phyloP scores from a whole-genome alignment of 1,140 invertebrate genomes.

The Drosophila malerkotliana region DNA sequence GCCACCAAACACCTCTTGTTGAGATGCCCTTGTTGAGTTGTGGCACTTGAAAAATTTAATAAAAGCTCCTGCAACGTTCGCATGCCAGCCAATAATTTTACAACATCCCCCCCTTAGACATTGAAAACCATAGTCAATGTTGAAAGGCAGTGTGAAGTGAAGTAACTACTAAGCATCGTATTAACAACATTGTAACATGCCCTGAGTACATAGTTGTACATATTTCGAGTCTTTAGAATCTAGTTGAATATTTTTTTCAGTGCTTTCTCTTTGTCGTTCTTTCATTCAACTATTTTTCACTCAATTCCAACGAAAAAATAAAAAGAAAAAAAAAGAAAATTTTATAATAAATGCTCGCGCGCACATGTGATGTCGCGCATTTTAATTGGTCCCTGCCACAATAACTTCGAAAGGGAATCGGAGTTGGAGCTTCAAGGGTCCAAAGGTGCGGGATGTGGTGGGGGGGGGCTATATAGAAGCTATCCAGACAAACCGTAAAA shows the following conservation, averaged over 20 bases:
- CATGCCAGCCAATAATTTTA: slow-evolving; percentile 80
- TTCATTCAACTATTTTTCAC: slow-evolving; percentile 75
- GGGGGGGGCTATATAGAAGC: not conserved
- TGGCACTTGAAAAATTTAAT: slow-evolving; percentile 79
- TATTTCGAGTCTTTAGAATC: too few species aligned
- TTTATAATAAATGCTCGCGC: slow-evolving; percentile 78
- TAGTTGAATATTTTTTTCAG: not conserved
- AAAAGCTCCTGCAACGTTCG: slow-evolving; percentile 76
- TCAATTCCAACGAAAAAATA: slow-evolving; percentile 73
- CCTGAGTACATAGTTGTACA: not conserved
- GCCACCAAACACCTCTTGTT: slow-evolving; percentile 7
- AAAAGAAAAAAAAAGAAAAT: too few species aligned
- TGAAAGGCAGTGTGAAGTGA: slow-evolving; percentile 25
- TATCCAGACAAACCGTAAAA: slow-evolving; percentile 15
- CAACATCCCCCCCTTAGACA: slow-evolving; percentile 9
- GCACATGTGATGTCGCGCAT: slow-evolving; percentile 79
- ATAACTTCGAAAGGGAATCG: slow-evolving; percentile 23
- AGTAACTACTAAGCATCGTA: slow-evolving; percentile 74
- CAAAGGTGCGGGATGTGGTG: too few species aligned
- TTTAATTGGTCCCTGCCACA: slow-evolving; percentile 67
- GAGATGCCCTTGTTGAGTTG: slow-evolving; percentile 9
- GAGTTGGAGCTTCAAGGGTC: not conserved
- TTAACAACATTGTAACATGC: slow-evolving; percentile 79
- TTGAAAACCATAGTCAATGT: slow-evolving; percentile 69
- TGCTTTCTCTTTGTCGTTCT: slow-evolving; percentile 24